A percentile compares a stretch with the other conserved stretches of the same genome.
phyloP scores from a whole-genome alignment of 2,113 vertebrate species.

The Leptobrachium leishanense region DNA sequence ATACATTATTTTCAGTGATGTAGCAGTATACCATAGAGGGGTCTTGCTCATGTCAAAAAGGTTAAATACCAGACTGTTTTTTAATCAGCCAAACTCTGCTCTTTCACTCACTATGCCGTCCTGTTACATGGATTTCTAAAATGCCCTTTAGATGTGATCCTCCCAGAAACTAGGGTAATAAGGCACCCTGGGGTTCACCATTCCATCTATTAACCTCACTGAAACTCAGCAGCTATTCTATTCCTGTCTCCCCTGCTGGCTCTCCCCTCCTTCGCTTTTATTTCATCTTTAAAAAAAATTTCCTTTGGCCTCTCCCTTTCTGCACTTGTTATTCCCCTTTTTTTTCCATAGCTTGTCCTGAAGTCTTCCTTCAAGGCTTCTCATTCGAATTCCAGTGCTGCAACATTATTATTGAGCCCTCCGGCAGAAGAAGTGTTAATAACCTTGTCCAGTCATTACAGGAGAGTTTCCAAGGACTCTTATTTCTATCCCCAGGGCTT shows the following conservation, averaged over 20 bases:
- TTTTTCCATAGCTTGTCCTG: constrained; percentile 7
- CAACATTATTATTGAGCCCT: constrained; percentile 3
- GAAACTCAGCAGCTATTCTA: constrained; percentile 46
- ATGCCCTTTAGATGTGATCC: constrained; percentile 42
- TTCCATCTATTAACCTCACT: constrained; percentile 40
- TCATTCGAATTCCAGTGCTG: constrained; percentile 23
- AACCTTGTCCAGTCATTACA: background rate
- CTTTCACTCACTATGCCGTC: constrained; percentile 4
- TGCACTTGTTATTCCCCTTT: constrained; percentile 18
- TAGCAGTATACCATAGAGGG: too few relatives aligned
- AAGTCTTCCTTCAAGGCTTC: constrained; percentile 17
- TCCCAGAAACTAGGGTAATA: constrained; percentile 45
- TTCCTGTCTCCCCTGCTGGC: constrained; percentile 36
- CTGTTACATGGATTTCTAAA: constrained; percentile 2
- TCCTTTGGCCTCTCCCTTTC: constrained; percentile 29
- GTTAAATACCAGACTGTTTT: too few relatives aligned
- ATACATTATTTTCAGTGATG: too few relatives aligned
- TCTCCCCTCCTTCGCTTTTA: constrained; percentile 4
- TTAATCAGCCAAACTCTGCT: background rate
- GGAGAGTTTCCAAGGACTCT: background rate
- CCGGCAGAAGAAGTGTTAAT: background rate
- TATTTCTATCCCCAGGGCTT: background rate
- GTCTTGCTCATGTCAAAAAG: too few relatives aligned
- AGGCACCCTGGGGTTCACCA: constrained; percentile 43
- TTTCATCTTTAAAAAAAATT: background rate